Base-by-base conservation (phyloP, 2,113 vertebrate species). In the Catharus fuscescens region DNA sequence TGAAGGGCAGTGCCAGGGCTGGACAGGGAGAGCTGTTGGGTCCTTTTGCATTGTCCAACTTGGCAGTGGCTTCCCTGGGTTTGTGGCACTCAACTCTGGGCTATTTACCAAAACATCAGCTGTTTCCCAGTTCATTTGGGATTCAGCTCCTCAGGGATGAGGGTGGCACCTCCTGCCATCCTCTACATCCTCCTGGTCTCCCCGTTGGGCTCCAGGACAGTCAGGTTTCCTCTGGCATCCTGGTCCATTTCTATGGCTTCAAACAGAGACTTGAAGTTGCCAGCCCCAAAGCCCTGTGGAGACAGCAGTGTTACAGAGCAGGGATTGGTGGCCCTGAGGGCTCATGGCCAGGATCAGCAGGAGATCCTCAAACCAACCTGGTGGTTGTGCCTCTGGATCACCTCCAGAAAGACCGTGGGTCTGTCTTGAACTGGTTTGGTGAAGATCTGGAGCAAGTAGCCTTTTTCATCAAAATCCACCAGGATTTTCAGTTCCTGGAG, bases 211-310 rank as follows among this genome's bases (percentile, higher is more conserved):
- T 97, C 98, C 90, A 98, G 69, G 76, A 98, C 4, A 0, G 98
- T 99, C 91, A 99, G 98, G 93, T 99, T 99, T 67, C 99, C 99
- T 62, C 99, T 96, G 8, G 99, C 98, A 0, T 98, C 95, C 92
- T 99, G 99, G 54, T 99, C 99, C 11, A 96, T 97, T 95, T 99
- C 99, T 40, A 99, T 99, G 6, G 99, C 99, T 97, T 99, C 98
- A 94, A 99, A 99, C 60, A 99, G 97, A 73, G 99, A 98, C 93
- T 99, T 99, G 98, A 99, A 99, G 97, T 99, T 99, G n/a, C 99
- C 99, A 0, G 99, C 99, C 0, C 99, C 99, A 4, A 99, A 99
- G 36, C 99, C 99, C 99, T 99, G 95, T 4, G 16, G 67, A 19
- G 59, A 62, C 0, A 1, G 76, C 28, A 88, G 4, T 4, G 17